Evolutionary conservation across 1,140 invertebrate genomes (phyloP).

Genomic region (Zaprionus camerounensis): DNA sequence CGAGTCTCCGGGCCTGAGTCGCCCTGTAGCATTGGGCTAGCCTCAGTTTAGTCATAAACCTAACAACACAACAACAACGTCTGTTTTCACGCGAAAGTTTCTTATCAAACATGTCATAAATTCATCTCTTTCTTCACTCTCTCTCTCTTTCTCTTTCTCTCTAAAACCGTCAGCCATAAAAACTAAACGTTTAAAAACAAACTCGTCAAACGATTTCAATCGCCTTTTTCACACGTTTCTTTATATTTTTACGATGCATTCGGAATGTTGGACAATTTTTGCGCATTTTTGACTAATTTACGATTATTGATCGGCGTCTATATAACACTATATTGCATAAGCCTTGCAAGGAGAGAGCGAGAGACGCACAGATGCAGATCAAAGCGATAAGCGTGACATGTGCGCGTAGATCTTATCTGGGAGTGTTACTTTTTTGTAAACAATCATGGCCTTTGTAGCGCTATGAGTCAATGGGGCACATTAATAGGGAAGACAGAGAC

Average conservation of each 20-base stretch:
- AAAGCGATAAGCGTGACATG: slow-evolving; percentile 8
- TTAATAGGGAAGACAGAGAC: not conserved
- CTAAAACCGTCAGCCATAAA: not conserved
- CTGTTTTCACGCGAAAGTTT: slow-evolving; percentile 13
- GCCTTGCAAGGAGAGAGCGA: not conserved
- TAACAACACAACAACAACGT: not conserved
- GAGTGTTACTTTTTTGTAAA: not conserved
- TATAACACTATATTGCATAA: slow-evolving; percentile 5
- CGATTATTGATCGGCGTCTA: slow-evolving; percentile 14
- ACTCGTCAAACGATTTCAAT: slow-evolving; percentile 3
- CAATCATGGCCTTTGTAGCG: not conserved
- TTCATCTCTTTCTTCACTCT: slow-evolving; percentile 11
- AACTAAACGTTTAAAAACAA: not conserved
- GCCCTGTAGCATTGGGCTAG: not conserved
- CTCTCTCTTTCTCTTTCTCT: not conserved
- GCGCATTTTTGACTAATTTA: not conserved
- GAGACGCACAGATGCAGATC: slow-evolving; percentile 1
- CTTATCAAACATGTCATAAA: slow-evolving; percentile 28
- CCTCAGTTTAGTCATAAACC: not conserved
- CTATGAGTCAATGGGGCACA: not conserved
- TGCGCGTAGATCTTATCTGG: not conserved
- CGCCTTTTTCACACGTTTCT: slow-evolving; percentile 41
- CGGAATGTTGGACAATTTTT: slow-evolving; percentile 12
- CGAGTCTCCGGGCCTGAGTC: not conserved
- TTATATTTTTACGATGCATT: slow-evolving; percentile 3